These are phyloP conservation scores for Phorcus lineatus DNA, from an alignment of 2,888 invertebrate genomes.

Conservation along the genomic window DNA sequence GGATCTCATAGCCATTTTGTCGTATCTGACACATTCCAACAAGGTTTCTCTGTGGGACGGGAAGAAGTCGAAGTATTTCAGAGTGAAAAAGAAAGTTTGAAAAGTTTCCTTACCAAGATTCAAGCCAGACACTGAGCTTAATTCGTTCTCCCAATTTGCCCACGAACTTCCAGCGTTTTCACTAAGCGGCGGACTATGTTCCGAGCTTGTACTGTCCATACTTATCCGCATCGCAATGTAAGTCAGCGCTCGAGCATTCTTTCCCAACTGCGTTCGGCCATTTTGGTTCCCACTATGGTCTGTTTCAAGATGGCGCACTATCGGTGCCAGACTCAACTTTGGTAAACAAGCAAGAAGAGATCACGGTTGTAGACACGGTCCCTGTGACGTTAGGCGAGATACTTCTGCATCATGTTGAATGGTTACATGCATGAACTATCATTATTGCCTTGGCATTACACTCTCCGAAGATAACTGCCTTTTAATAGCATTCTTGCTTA, in stretches of 20 bases:
- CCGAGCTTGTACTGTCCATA: conserved; percentile 52
- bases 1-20: too few relatives aligned
- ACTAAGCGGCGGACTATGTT: conserved; percentile 62
- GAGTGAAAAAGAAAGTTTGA: neutral
- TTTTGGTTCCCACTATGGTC: conserved; percentile 16
- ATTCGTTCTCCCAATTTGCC: conserved; percentile 60
- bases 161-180: conserved; percentile 59
- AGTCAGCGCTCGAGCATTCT: neutral
- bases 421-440: too few relatives aligned
- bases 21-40: neutral
- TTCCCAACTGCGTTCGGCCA: conserved; percentile 2
- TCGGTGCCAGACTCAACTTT: neutral
- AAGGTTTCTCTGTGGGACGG: neutral
- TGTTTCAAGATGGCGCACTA: neutral
- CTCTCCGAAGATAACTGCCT: too few relatives aligned
- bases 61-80: neutral
- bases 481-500: too few relatives aligned
- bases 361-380: neutral
- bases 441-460: too few relatives aligned
- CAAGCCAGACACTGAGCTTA: conserved; percentile 52
- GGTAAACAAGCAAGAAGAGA: neutral
- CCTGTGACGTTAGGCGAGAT: neutral
- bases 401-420: too few relatives aligned
- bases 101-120: conserved; percentile 47
- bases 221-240: conserved; percentile 36